Base-by-base conservation (phyloP, 2,888 invertebrate genomes). In the Chaetogeoica ovagalla region DNA sequence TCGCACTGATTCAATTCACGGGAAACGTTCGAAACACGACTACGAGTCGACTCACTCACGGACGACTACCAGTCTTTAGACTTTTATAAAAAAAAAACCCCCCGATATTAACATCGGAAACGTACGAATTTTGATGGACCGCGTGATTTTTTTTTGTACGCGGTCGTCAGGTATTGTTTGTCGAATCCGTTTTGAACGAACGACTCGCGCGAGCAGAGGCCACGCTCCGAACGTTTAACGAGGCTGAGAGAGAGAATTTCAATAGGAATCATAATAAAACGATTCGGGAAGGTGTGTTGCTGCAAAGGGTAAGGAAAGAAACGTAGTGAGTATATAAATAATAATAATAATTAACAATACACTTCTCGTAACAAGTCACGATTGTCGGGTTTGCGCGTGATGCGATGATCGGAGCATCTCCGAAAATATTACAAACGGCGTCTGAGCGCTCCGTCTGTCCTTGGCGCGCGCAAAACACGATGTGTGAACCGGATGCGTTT, bases 401-500 rank as follows among this genome's bases (percentile, higher is more conserved):
- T 68, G 68, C 30, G 52, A 30, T 4, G 30, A 30, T 30, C 2
- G 4, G 30, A 30, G 30, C 30, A 30, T 30, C 30, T 30, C 52
- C 1, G 23, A 19, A 30, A 55, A 69, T 69, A 69, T 48, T 11
- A 15, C 13, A 43, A 30, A 30, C 55, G 5, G 17, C 23, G 13
- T 21, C 6, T 30, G 52, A 6, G n/a, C 43, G 1, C 30, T 30
- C 4, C 1, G 30, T 30, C 2, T 30, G 55, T 69, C 69, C 69
- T 69, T 52, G 69, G 30, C 52, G 11, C 48, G 48, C 8, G 1
- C 15, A 11, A 11, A 3, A 11, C 3, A 11, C 48, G 21, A 39
- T 71, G 70, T 71, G 39, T 15, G 70, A 71, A 71, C 70, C 70
- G 70, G 70, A 71, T 71, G 39, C 70, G 23, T 60, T 57, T 8